These are phyloP conservation scores for Drosophila greeni DNA, from an alignment of 2,888 invertebrate genomes.

Conservation along the genomic window DNA sequence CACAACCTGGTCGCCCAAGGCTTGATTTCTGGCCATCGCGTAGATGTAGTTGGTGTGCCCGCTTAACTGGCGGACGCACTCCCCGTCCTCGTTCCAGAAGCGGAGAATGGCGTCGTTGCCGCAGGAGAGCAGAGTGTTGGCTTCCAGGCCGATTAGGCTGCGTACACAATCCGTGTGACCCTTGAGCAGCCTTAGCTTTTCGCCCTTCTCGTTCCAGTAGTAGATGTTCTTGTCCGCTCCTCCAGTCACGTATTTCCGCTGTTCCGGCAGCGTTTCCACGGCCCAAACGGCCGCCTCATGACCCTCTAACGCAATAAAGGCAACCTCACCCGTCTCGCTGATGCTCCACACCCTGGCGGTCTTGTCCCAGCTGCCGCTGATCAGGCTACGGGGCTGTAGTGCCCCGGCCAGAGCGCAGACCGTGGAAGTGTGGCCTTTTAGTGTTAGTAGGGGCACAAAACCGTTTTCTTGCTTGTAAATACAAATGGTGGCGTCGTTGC, in stretches of 20 bases:
- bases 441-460: conserved; percentile 83
- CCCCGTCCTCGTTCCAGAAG: conserved; percentile 90
- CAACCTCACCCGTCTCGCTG: conserved; percentile 80
- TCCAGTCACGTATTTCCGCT: conserved; percentile 84
- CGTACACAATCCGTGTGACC: conserved; percentile 97
- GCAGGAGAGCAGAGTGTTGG: conserved; percentile 90
- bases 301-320: conserved; percentile 82
- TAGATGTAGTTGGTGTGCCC: conserved; percentile 95
- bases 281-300: conserved; percentile 94
- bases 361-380: conserved; percentile 96
- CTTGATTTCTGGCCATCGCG: conserved; percentile 81
- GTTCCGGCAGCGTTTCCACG: conserved; percentile 80
- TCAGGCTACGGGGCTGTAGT: conserved; percentile 80
- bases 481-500: conserved; percentile 91
- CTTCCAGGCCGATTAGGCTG: conserved; percentile 84
- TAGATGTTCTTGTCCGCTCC: conserved; percentile 95
- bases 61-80: conserved; percentile 86
- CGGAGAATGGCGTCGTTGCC: conserved; percentile 94
- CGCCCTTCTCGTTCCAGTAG: conserved; percentile 87
- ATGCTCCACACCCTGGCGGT: conserved; percentile 91
- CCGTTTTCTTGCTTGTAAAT: conserved; percentile 87
- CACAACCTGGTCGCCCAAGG: conserved; percentile 82
- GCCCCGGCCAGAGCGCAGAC: conserved; percentile 81
- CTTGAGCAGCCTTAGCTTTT: conserved; percentile 83
- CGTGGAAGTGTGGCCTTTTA: conserved; percentile 84